These are phyloP conservation scores for Urocyon cinereoargenteus DNA, from an alignment of 2,797 vertebrate genomes.

Conservation along the genomic window DNA sequence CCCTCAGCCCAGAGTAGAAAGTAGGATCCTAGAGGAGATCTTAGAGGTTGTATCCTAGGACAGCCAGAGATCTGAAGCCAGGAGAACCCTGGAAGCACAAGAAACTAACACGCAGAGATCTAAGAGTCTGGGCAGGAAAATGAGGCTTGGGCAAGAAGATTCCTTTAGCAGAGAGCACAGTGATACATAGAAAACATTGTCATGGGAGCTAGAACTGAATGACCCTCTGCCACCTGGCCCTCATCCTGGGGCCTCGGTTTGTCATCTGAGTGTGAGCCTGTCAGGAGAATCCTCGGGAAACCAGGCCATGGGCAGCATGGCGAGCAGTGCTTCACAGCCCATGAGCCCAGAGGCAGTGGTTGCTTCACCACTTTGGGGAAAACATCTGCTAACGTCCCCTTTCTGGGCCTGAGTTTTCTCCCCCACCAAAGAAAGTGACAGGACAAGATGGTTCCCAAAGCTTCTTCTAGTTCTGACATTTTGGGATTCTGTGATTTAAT, in stretches of 20 bases:
- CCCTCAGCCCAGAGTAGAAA: not conserved
- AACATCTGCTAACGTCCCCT: not conserved
- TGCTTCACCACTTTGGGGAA: not conserved
- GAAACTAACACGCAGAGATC: not conserved
- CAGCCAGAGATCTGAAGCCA: fast-evolving
- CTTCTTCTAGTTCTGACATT: not conserved
- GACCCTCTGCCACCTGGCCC: not conserved
- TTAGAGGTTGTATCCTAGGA: not conserved
- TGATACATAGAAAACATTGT: not conserved
- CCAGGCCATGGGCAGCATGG: too few species aligned
- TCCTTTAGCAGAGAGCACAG: not conserved
- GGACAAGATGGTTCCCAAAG: not conserved
- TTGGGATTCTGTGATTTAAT: not conserved
- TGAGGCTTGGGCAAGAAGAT: not conserved
- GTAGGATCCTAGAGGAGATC: not conserved
- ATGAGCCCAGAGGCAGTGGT: not conserved
- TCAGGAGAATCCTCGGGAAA: not conserved
- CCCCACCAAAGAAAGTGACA: not conserved
- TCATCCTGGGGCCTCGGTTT: not conserved
- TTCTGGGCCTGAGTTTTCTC: not conserved
- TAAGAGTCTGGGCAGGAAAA: not conserved
- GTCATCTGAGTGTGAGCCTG: not conserved
- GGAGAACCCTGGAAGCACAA: not conserved
- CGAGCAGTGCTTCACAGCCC: not conserved
- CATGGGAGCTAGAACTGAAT: not conserved